Percentiles rank a stretch among this genome's conserved stretches.
Conservation (phyloP, 2,797 vertebrate genomes). For the Lithobates sylvaticus region DNA sequence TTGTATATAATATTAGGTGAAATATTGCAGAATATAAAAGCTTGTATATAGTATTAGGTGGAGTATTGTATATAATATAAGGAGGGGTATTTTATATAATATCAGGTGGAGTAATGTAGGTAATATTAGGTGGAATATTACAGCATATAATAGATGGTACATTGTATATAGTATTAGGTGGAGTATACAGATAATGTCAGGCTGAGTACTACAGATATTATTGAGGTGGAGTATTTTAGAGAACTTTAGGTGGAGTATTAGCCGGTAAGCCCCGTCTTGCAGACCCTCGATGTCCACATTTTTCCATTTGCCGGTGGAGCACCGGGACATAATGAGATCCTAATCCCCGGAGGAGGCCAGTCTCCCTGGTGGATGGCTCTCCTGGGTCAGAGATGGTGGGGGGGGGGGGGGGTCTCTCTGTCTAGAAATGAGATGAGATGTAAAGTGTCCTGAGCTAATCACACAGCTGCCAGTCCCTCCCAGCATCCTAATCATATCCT, state of each 20-base stretch:
- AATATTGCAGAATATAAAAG: no score
- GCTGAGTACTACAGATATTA: not conserved
- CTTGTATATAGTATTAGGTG: no score
- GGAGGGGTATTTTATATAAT: not conserved
- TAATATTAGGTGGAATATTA: no score
- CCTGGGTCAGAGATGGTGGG: not conserved
- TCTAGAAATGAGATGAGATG: conserved; percentile 8
- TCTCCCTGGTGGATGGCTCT: not conserved
- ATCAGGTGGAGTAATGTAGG: no score
- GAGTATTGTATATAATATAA: not conserved
- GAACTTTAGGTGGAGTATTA: not conserved
- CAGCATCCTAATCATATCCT: conserved; percentile 60
- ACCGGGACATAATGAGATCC: not conserved
- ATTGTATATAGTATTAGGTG: no score
- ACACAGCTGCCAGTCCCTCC: conserved; percentile 7
- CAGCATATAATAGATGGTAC: no score
- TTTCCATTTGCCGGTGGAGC: not conserved
- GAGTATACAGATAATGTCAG: no score
- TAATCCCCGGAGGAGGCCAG: not conserved
- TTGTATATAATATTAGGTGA: no score
- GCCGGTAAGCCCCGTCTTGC: not conserved
- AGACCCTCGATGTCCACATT: not conserved
- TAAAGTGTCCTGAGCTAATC: conserved; percentile 20
- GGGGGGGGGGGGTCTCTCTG: not conserved
- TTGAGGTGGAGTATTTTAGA: not conserved